A percentile compares a stretch with the other conserved stretches of the same genome.
Conservation (phyloP, 2,888 invertebrate genomes). For the Sarcophaga carnaria region DNA sequence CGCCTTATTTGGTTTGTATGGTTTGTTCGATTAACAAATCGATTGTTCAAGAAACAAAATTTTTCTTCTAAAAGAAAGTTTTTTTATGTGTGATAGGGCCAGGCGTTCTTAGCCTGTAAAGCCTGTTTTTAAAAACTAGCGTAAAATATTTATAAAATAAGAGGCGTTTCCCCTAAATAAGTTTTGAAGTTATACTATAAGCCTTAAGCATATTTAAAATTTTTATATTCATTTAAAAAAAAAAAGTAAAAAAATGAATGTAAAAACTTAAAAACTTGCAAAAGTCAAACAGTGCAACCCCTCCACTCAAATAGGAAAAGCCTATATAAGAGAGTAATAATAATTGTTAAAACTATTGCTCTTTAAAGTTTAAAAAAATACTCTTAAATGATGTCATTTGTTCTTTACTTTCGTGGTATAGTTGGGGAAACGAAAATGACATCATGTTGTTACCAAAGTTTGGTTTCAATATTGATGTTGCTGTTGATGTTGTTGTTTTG, state of each 20-base stretch:
- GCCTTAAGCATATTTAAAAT: conserved; percentile 56
- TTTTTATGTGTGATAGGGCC: not conserved
- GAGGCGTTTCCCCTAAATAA: conserved; percentile 32
- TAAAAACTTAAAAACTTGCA: conserved; percentile 43
- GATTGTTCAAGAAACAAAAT: not conserved
- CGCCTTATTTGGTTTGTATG: conserved; percentile 9
- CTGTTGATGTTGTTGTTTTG: not conserved
- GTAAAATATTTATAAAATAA: conserved; percentile 12
- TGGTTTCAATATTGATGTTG: not conserved
- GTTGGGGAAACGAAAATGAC: conserved; percentile 11
- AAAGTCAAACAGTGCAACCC: conserved; percentile 41
- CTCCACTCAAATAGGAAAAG: conserved; percentile 30
- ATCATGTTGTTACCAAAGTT: conserved; percentile 20
- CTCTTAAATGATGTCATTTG: conserved; percentile 46
- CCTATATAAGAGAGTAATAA: conserved; percentile 36
- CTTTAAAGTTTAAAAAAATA: no score
- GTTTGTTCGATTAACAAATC: not conserved
- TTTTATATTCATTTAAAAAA: conserved; percentile 47
- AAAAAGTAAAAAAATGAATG: conserved; percentile 43
- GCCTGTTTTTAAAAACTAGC: conserved; percentile 60
- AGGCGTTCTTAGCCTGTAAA: conserved; percentile 65
- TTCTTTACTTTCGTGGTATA: not conserved
- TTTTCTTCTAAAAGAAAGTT: conserved; percentile 21
- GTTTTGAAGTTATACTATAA: conserved; percentile 1
- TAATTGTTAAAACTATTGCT: not conserved